A percentile compares a stretch with the other conserved stretches of the same genome.
Conservation (phyloP, 2,113 vertebrate species). For the Orcinus orca region DNA sequence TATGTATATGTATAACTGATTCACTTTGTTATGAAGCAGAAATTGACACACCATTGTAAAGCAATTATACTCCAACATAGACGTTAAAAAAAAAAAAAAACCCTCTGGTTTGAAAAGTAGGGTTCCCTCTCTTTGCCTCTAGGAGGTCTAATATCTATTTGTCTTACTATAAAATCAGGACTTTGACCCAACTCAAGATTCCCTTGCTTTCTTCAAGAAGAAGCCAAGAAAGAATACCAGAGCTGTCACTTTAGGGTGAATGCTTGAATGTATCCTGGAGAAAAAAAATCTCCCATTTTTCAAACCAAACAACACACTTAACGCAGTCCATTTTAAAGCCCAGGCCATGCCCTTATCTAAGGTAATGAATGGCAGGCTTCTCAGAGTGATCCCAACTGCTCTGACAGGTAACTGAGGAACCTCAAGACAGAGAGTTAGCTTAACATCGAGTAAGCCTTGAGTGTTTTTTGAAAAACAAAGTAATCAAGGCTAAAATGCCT, state of each 20-base stretch:
- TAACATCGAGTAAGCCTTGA: neutral
- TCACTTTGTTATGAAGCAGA: no score
- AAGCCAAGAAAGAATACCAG: neutral
- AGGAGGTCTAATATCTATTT: neutral
- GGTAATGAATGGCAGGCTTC: neutral
- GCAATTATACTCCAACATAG: no score
- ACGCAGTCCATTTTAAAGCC: neutral
- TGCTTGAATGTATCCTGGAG: neutral
- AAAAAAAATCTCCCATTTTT: neutral
- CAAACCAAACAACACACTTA: neutral
- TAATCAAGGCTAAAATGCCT: neutral
- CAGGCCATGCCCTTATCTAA: neutral
- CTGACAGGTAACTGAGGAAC: neutral
- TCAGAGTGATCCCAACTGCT: neutral
- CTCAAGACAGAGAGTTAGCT: neutral
- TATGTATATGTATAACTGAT: no score
- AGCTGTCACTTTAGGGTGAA: neutral
- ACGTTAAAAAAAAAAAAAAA: no score
- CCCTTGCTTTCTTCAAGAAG: neutral
- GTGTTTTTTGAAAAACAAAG: neutral
- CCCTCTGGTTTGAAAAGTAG: neutral
- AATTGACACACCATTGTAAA: no score
- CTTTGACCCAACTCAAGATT: neutral
- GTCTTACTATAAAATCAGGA: neutral
- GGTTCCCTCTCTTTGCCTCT: neutral